Base-by-base conservation (phyloP, 2,888 invertebrate species). In the Eugnorisma glareosa region DNA sequence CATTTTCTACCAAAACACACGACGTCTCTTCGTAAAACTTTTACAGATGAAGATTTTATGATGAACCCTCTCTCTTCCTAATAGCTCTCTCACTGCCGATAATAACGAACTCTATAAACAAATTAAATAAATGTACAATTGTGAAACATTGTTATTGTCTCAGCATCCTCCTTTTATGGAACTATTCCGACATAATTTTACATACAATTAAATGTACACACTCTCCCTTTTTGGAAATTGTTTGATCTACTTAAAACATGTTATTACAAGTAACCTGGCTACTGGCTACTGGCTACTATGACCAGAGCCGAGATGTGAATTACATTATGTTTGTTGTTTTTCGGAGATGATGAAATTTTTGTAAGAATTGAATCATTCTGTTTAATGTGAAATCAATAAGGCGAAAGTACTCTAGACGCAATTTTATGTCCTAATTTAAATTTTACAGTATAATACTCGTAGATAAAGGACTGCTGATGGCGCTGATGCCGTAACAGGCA, bases 311-410 rank as follows among this genome's bases (percentile, higher is more conserved):
- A 57, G 24, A 43, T 13, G 35, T 24, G n/a, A 15, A 63, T 82
- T 82, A 63, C 82, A 82, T 84, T 80, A 82, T 48, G 4, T 28
- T 21, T 72, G 72, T 81, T 81, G 72, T 72, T 83, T 83, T 78
- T 80, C 37, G 40, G n/a, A 57, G 37, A 71, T 82, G 82, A 82
- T 67, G 82, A 63, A 74, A 82, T 61, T 37, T 79, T 67, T 48
- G 48, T 24, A 54, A 63, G n/a, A 59, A 63, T 84, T 28, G 1
- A 74, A 79, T 84, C 70, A 82, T 73, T 18, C 51, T 18, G 51
- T 31, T 68, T 43, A 8, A 28, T 66, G 24, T 51, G 13, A 43
- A 7, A 10, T 69, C 28, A 54, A 69, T 64, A 28, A 28, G 15
- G 28, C 24, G 1, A 24, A 24, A 35, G 2, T 61, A 61, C 11